Base-by-base conservation (phyloP, 1,140 invertebrate species). In the Harpegnathos saltator region DNA sequence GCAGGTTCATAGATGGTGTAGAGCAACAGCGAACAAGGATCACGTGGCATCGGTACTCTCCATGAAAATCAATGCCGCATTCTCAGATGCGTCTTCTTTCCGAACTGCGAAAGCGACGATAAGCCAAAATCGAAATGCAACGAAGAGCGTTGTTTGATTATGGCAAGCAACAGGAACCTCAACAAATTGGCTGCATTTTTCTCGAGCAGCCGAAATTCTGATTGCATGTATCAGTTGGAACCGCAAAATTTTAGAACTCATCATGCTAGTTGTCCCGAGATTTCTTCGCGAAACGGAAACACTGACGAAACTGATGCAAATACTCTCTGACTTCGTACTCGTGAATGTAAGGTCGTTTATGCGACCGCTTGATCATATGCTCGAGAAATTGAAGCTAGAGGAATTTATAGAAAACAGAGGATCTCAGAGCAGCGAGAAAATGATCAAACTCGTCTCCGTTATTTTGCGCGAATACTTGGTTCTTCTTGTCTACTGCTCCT, bases 401-500 rank as follows among this genome's bases (percentile, higher is more conserved):
- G 33, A 48, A 38, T 19, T 50, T 4, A 19, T 3, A 0, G 11
- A 38, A 38, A 11, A 61, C 12, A 14, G 52, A 75, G 68, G n/a
- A 61, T 15, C 22, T 44, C 26, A 48, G 9, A 24, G 5, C 29
- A 5, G 5, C 29, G 29, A 33, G 5, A 33, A 33, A 33, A 5
- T 33, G 29, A 19, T 1, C 52, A 15, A 69, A 22, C 26, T 74
- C 52, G 65, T 52, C 29, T 75, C 61, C 1, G 19, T 81, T 3
- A 48, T 90, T 0, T 84, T 87, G 1, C 80, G 82, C 24, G 69
- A 87, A 14, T 88, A 69, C 71, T 33, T 90, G 48, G 29, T 92
- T 15, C 59, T 81, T 12, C 26, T 93, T 14, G 11, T 92, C 54
- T 92, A 90, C 19, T 85, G 84, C 9, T 26, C 75, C n/a, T 11